Base-by-base conservation (phyloP, 1,140 invertebrate genomes). In the Drosophila rufa region DNA sequence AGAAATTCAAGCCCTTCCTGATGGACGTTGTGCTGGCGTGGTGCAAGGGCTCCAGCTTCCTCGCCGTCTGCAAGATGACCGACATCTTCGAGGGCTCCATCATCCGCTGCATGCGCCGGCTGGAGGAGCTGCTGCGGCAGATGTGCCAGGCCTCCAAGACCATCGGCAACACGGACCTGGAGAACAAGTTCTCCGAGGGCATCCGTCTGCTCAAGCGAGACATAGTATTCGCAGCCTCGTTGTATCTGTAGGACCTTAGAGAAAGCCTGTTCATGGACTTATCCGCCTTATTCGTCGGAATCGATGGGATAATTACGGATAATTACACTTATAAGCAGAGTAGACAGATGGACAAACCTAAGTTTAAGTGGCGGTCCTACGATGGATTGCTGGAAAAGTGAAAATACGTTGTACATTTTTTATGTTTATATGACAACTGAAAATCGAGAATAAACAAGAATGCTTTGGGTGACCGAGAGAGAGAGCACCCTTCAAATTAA, bases 51-150 rank as follows among this genome's bases (percentile, higher is more conserved):
- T 95, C 97, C 17, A 95, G 95, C n/a, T 99, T 99, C 93, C 94
- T 96, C 68, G 95, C 98, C 91, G 95, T 99, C 71, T 99, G 98
- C 94, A 97, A 98, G 94, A 99, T 99, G 96, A 99, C 98, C 1
- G 98, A 99, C 83, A 97, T 99, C 60, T 99, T 99, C 94, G 99
- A 99, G 96, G 99, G 99, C 61, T 99, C 98, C 60, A 99, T 99
- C 80, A 99, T 99, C 92, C 95, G 99, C 22, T 98, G 97, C 91
- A 98, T 99, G 97, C 95, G 99, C 74, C 95, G 99, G 33, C 93
- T 99, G 43, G 99, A 99, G 94, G 99, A 99, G 94, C 95, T 99
- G 3, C 93, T 99, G 15, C 94, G 99, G 64, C 98, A 99, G 94
- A 96, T 99, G 94, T 96, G 97, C 75, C 98, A 99, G 94, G 99